Conservation (phyloP, 2,888 invertebrate species). For the Chymomyza caudatula region DNA sequence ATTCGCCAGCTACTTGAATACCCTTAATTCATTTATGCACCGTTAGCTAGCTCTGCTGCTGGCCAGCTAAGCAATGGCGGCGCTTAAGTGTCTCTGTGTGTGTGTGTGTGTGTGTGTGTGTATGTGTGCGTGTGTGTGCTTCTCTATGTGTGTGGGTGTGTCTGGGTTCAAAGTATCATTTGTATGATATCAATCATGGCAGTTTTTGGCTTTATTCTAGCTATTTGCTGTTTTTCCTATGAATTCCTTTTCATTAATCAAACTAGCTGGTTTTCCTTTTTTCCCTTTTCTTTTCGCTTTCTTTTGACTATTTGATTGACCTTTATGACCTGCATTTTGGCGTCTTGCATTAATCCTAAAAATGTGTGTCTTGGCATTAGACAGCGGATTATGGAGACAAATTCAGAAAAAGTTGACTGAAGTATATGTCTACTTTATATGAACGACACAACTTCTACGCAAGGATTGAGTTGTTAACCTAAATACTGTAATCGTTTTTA, state of each 20-base stretch:
- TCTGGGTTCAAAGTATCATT: conserved; percentile 20
- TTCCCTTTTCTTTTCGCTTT: background rate
- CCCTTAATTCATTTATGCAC: background rate
- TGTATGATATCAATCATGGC: conserved; percentile 50
- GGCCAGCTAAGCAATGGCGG: conserved; percentile 41
- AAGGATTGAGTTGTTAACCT: no score
- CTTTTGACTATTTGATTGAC: background rate
- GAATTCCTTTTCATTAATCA: conserved; percentile 48
- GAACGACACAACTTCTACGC: no score
- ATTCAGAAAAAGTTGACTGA: no score
- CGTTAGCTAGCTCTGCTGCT: conserved; percentile 40
- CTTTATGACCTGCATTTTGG: background rate
- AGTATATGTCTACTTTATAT: no score
- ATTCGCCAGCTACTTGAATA: conserved; percentile 4
- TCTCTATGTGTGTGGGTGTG: conserved; percentile 5
- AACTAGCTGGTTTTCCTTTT: conserved; percentile 8
- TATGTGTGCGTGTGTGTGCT: background rate
- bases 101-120: background rate
- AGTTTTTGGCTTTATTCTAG: conserved; percentile 42
- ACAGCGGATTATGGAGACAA: background rate
- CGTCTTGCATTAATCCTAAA: background rate
- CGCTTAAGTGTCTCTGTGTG: background rate
- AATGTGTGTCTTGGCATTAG: background rate
- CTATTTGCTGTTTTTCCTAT: conserved; percentile 34
- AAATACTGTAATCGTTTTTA: no score